Base-by-base conservation (phyloP, 1,140 invertebrate species). In the Adoxophyes honmai region DNA sequence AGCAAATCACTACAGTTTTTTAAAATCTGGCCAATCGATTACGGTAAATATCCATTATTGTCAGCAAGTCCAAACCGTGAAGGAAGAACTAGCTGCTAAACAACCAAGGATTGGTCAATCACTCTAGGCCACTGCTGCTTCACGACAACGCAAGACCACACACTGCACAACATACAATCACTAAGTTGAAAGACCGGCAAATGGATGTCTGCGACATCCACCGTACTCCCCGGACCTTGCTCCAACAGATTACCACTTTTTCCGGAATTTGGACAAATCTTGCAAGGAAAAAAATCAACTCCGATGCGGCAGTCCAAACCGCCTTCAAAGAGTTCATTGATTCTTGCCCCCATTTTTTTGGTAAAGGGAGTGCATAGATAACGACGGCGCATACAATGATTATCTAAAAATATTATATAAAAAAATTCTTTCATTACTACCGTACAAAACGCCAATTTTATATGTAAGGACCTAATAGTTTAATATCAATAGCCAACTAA, bases 271-370 rank as follows among this genome's bases (percentile, higher is more conserved):
- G 44, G 55, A 58, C n/a, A n/a, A n/a, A 52, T 53, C 28, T 34
- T 34, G n/a, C n/a, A 53, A 35, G 13, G 34, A 53, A 35, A 11
- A 14, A 35, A 34, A 53, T 51, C n/a, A 51, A 21, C 6, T 16
- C 33, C 44, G 15, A n/a, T 59, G 33, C 34, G 33, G 33, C 36
- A 35, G 39, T 52, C 35, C 51, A 55, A 60, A 58, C 2, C 18
- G 55, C 52, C 34, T 64, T 60, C 58, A 60, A 55, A 60, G 52
- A 58, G 57, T 64, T 64, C 52, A n/a, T 59, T 60, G 51, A 60
- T 64, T 64, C 42, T 13, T 39, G 58, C 34, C 34, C 55, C 9
- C 21, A 34, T 59, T 59, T 64, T 60, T 60, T 60, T 55, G 42
- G 44, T 53, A 54, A 60, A 58, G 51, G 52, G 21, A 59, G 36